Conservation (phyloP, 2,113 vertebrate genomes). For the Malurus cyaneus region DNA sequence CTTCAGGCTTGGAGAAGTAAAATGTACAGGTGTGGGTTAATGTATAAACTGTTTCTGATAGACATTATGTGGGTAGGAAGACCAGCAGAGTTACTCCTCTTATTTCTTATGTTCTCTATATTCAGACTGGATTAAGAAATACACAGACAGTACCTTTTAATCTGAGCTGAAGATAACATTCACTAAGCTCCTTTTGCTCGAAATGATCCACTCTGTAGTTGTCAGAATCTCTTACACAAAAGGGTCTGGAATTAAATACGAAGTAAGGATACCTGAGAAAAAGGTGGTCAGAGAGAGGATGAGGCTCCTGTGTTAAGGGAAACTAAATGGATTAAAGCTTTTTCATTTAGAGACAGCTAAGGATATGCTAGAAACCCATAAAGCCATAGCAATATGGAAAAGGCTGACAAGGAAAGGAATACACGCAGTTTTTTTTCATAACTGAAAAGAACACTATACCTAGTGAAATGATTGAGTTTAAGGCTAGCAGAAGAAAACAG, state of each 20-base stretch:
- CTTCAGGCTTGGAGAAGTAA: not conserved
- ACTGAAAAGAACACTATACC: not conserved
- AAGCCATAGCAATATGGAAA: not conserved
- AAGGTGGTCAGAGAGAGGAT: not conserved
- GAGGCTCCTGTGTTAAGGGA: not conserved
- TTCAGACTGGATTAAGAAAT: not conserved
- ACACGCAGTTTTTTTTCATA: not conserved
- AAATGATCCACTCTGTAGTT: not conserved
- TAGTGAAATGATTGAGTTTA: not conserved
- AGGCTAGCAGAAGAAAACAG: not conserved
- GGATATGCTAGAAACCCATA: not conserved
- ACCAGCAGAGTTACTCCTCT: not conserved
- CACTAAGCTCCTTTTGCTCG: not conserved
- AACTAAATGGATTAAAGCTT: not conserved
- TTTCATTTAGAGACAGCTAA: not conserved
- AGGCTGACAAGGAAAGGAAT: not conserved
- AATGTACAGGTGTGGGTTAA: not conserved
- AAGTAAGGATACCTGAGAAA: not conserved
- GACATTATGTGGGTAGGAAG: not conserved
- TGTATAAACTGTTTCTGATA: not conserved
- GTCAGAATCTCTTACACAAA: not conserved
- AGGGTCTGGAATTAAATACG: not conserved
- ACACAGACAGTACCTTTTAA: not conserved
- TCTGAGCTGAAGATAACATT: not conserved
- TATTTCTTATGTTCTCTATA: not conserved